These are phyloP conservation scores for Eumerus sabulonum DNA, from an alignment of 2,888 invertebrate genomes.

Conservation along the genomic window DNA sequence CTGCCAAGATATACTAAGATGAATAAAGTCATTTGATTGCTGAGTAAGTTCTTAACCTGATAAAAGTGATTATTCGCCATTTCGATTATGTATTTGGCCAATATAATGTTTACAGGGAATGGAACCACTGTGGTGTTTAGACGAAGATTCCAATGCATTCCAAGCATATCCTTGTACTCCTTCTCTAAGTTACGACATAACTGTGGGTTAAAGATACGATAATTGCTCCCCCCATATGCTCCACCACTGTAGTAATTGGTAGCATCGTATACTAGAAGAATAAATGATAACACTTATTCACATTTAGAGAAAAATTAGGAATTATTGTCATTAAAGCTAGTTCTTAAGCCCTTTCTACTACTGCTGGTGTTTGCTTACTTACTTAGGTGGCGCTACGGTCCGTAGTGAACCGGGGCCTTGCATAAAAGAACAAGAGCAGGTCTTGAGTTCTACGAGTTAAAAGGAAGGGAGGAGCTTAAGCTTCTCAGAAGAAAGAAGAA, in stretches of 20 bases:
- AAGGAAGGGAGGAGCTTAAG: too few species aligned
- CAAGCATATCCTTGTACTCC: conserved; percentile 69
- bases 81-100: conserved; percentile 73
- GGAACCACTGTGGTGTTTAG: conserved; percentile 71
- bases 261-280: conserved; percentile 82
- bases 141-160: conserved; percentile 68
- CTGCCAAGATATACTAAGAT: too few species aligned
- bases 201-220: conserved; percentile 82
- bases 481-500: too few species aligned
- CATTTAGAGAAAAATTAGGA: too few species aligned
- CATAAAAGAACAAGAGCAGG: too few species aligned
- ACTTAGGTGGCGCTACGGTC: too few species aligned
- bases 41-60: conserved; percentile 69
- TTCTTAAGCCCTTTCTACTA: too few species aligned
- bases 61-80: conserved; percentile 66
- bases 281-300: not conserved
- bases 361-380: too few species aligned
- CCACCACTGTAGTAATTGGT: conserved; percentile 86
- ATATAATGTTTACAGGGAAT: conserved; percentile 72
- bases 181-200: conserved; percentile 71
- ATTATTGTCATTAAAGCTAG: too few species aligned
- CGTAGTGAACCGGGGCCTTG: too few species aligned
- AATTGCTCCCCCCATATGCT: conserved; percentile 88
- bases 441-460: too few species aligned
- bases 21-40: conserved; percentile 73